A percentile compares a stretch with the other conserved stretches of the same genome.
Evolutionary conservation across 2,113 vertebrate species (phyloP).

Genomic region (Poeciliopsis retropinna): DNA sequence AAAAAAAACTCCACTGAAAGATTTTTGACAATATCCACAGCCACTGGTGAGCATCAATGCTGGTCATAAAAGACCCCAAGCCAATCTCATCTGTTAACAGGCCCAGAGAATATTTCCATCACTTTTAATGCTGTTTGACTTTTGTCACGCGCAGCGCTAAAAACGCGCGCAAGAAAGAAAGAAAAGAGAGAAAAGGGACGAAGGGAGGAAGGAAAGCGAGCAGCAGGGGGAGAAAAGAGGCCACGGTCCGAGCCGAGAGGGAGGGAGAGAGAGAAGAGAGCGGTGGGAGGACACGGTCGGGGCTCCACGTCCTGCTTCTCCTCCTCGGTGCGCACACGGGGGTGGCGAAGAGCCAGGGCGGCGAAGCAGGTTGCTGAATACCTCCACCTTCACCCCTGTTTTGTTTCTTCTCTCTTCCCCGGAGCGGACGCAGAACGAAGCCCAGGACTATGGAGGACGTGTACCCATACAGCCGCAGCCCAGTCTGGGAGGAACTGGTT

Average conservation of each 20-base stretch:
- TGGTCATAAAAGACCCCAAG: no score
- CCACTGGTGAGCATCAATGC: no score
- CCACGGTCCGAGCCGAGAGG: neutral
- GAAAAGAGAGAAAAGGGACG: neutral
- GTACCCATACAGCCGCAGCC: conserved; percentile 84
- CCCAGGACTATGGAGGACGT: conserved; percentile 85
- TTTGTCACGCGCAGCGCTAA: conserved; percentile 73
- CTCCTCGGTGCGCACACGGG: conserved; percentile 35
- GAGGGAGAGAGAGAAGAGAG: conserved; percentile 5
- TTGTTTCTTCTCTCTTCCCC: conserved; percentile 28
- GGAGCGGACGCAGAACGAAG: conserved; percentile 46
- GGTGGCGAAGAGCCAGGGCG: conserved; percentile 18
- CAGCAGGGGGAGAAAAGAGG: neutral
- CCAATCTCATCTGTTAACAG: no score
- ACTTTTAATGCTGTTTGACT: conserved; percentile 51
- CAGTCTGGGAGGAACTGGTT: conserved; percentile 88
- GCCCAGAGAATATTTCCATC: no score
- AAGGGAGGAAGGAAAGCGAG: neutral
- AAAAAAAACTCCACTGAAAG: no score
- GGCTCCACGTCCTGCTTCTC: conserved; percentile 12
- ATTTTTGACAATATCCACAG: no score
- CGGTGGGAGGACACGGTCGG: conserved; percentile 29
- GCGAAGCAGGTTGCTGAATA: conserved; percentile 33
- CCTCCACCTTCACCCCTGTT: conserved; percentile 38
- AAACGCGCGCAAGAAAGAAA: conserved; percentile 30